Base-by-base conservation (phyloP, 2,797 vertebrate genomes). In the Rhinichthys osculus region DNA sequence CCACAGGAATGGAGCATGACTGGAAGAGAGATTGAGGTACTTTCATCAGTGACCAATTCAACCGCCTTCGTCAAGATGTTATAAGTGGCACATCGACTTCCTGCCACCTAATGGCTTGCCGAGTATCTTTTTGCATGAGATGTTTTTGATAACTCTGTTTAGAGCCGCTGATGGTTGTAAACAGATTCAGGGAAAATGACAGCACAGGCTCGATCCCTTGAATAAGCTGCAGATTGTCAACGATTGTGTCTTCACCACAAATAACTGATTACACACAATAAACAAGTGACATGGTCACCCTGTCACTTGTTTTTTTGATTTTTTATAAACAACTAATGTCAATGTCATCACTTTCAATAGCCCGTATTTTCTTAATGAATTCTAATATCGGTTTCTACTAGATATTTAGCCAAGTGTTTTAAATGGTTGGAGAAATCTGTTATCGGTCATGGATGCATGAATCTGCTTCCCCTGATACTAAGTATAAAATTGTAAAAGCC, bases 31-130 rank as follows among this genome's bases (percentile, higher is more conserved):
- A 91, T 90, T 91, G 82, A 86, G 80, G 87, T 91, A 89, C 86
- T 93, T 92, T 92, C 90, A 93, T 90, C 78, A 85, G 88, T 89
- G 87, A 86, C 82, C 92, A 89, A 91, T 91, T 91, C 88, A 57
- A 71, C 84, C 78, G 79, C 71, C 59, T 67, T 89, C 83, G 86
- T 91, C 82, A 44, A 90, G 85, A 90, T 91, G 91, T 90, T 91
- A 84, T 90, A 91, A 64, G 0, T 80, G 88, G 77, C 90, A 91
- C 89, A 92, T 90, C 87, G 89, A 91, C 89, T 81, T 87, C 77
- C 90, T 87, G 83, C 62, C 57, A 71, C 57, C 81, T 88, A 89
- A 89, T 84, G 59, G 84, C 78, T 81, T 67, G 83, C 73, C 67
- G 86, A 78, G 77, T 83, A 82, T 85, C 64, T 71, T 71, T 67